These are phyloP conservation scores for Myoxocephalus aenaeus DNA, from an alignment of 2,797 vertebrate species.

Conservation along the genomic window DNA sequence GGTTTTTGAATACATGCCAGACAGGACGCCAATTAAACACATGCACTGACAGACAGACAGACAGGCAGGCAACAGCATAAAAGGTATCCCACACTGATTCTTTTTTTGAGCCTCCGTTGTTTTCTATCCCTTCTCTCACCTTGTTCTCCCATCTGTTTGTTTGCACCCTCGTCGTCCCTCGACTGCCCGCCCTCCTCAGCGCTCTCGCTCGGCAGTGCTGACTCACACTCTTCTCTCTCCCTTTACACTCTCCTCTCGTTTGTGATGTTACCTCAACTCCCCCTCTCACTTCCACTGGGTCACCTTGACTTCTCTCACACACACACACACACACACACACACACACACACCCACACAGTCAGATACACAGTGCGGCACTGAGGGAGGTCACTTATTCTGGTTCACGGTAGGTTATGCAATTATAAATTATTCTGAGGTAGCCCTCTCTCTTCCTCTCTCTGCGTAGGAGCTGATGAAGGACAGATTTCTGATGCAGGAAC, in stretches of 20 bases:
- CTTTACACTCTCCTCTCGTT: slow-evolving; percentile 28
- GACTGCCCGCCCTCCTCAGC: slow-evolving; percentile 11
- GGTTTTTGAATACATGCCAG: slow-evolving; percentile 45
- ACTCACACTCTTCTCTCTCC: slow-evolving; percentile 35
- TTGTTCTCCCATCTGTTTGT: slow-evolving; percentile 53
- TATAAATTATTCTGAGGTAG: slow-evolving; percentile 35
- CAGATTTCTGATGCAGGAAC: slow-evolving; percentile 44
- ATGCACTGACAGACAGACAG: slow-evolving; percentile 64
- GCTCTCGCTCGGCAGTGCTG: slow-evolving; percentile 42
- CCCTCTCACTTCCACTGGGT: slow-evolving; percentile 47
- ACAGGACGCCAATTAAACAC: slow-evolving; percentile 55
- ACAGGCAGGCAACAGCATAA: slow-evolving; percentile 31
- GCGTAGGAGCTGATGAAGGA: slow-evolving; percentile 41
- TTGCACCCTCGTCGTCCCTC: slow-evolving; percentile 37
- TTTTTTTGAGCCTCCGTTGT: slow-evolving; percentile 22
- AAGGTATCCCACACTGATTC: slow-evolving; percentile 17
- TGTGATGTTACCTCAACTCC: slow-evolving; percentile 34
- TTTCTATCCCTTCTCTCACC: slow-evolving; percentile 40
- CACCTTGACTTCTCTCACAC: slow-evolving; percentile 56
- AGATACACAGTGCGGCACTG: slow-evolving; percentile 10
- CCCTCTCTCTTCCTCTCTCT: slow-evolving; percentile 22
- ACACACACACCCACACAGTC: slow-evolving; percentile 9
- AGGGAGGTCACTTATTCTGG: slow-evolving; percentile 36
- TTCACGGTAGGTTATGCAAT: slow-evolving; percentile 48
- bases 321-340: too few relatives aligned